Evolutionary conservation across 64 coral and sea anemone genomes (phyloP), one percentile per base, ranked within the genome.

Genomic region (Anthopleura sola): DNA sequence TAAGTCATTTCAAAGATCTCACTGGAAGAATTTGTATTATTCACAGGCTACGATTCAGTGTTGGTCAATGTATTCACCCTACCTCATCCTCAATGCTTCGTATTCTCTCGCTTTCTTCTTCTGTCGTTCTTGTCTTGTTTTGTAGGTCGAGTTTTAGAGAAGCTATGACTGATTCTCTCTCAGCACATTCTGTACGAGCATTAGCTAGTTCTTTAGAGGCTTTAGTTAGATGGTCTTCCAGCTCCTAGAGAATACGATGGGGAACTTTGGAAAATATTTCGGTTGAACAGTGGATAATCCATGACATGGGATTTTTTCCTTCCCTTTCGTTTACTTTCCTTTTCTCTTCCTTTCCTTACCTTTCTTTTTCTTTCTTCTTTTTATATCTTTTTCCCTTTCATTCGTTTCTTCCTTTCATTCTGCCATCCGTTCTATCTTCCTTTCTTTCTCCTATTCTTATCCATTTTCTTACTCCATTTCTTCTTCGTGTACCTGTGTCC

Each of bases 51-150:
- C n/a, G n/a, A n/a, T n/a, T n/a, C n/a, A n/a, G n/a, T n/a, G n/a
- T n/a, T n/a, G n/a, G n/a, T n/a, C n/a, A n/a, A n/a, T n/a, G n/a
- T n/a, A n/a, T n/a, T n/a, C n/a, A 62, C 23, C 58, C 9, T 71
- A 96, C 94, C 90, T 96, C 82, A 68, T 96, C 94, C 76, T 96
- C 83, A 0, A 86, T 60, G 44, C 88, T 86, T 84, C 82, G 84
- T 29, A 92, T n/a, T 37, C 83, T 81, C 50, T 64, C 81, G 68
- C 39, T 86, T 13, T 88, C 86, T 26, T 92, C 90, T 29, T 92
- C 90, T 15, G 84, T 6, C 18, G 17, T 75, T 44, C 82, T 92
- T 11, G 83, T 85, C 74, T 91, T 56, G 23, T 80, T 89, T 54
- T 96, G 87, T 17, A 92, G 48, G 36, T 96, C 94, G 49, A 96